A percentile compares a stretch with the other conserved stretches of the same genome.
These are phyloP conservation scores for Zoanthus solanderi DNA, from an alignment of 92 coral and sea anemone species.

Conservation along the genomic window DNA sequence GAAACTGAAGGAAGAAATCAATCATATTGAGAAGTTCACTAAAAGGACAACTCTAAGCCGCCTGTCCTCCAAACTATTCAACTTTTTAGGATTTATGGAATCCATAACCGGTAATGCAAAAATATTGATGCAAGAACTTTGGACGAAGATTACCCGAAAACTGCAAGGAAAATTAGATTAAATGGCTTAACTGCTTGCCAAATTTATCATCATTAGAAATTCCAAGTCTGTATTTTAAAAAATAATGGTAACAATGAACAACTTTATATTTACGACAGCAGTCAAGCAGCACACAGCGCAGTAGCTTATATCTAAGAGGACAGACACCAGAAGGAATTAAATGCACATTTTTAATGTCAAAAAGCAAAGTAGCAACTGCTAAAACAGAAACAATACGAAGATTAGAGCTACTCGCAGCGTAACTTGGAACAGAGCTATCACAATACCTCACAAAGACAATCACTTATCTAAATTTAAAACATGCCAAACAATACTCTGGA, in stretches of 20 bases:
- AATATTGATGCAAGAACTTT: slow-evolving; percentile 27
- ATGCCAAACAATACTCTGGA: slow-evolving; percentile 37
- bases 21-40: slow-evolving; percentile 15
- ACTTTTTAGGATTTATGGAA: slow-evolving; percentile 42
- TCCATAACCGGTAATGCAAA: slow-evolving; percentile 20
- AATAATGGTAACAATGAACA: slow-evolving; percentile 19
- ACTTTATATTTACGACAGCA: slow-evolving; percentile 47
- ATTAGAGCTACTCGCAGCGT: slow-evolving; percentile 62
- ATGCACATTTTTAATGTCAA: slow-evolving; percentile 32
- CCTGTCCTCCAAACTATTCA: slow-evolving; percentile 35
- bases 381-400: slow-evolving; percentile 44
- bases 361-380: slow-evolving; percentile 57
- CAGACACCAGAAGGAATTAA: neutral
- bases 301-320: slow-evolving; percentile 5
- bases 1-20: slow-evolving; percentile 24
- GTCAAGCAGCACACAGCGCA: slow-evolving; percentile 12
- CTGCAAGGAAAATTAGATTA: slow-evolving; percentile 49
- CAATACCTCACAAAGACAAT: slow-evolving; percentile 4
- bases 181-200: no score
- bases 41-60: slow-evolving; percentile 37
- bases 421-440: slow-evolving; percentile 36
- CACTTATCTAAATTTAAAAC: neutral
- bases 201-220: slow-evolving; percentile 42
- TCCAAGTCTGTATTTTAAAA: slow-evolving; percentile 39
- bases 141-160: slow-evolving; percentile 29